Percentiles rank a stretch among this genome's conserved stretches.
Conservation (phyloP, 1,140 invertebrate species). For the Drosophila orena region DNA sequence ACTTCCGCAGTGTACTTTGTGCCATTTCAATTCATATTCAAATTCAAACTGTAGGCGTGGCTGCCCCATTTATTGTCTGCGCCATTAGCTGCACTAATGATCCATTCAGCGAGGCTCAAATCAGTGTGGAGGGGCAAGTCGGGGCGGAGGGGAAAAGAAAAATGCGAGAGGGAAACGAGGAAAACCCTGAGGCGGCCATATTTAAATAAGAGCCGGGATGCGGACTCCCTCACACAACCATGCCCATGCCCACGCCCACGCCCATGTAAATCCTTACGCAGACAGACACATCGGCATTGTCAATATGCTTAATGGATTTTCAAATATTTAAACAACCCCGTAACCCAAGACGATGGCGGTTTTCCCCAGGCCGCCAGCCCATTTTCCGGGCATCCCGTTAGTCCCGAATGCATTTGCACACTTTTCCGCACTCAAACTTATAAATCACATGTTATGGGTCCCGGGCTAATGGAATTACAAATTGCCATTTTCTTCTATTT, state of each 20-base stretch:
- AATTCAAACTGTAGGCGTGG: conserved; percentile 73
- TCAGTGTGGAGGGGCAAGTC: conserved; percentile 21
- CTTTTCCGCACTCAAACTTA: conserved; percentile 66
- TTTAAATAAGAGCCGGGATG: conserved; percentile 53
- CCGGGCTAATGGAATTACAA: conserved; percentile 45
- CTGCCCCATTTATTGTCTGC: conserved; percentile 74
- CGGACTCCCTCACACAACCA: conserved; percentile 25
- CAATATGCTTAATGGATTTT: conserved; percentile 84
- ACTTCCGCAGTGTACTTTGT: conserved; percentile 1
- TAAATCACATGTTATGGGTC: conserved; percentile 62
- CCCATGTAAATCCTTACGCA: background rate
- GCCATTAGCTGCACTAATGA: conserved; percentile 82
- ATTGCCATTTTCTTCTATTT: conserved; percentile 47
- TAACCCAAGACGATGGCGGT: conserved; percentile 51
- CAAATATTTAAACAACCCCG: conserved; percentile 78
- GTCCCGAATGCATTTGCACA: conserved; percentile 59
- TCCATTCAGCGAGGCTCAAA: conserved; percentile 67
- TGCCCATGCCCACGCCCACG: conserved; percentile 3
- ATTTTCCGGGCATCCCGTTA: background rate
- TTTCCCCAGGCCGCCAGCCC: conserved; percentile 5
- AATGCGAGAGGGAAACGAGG: conserved; percentile 6
- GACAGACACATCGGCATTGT: conserved; percentile 69
- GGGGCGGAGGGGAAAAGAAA: background rate
- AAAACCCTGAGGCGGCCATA: conserved; percentile 48
- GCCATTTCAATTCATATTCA: conserved; percentile 73